Evolutionary conservation across 92 coral and sea anemone species (phyloP).

Genomic region (Zoanthus sansibaricus): DNA sequence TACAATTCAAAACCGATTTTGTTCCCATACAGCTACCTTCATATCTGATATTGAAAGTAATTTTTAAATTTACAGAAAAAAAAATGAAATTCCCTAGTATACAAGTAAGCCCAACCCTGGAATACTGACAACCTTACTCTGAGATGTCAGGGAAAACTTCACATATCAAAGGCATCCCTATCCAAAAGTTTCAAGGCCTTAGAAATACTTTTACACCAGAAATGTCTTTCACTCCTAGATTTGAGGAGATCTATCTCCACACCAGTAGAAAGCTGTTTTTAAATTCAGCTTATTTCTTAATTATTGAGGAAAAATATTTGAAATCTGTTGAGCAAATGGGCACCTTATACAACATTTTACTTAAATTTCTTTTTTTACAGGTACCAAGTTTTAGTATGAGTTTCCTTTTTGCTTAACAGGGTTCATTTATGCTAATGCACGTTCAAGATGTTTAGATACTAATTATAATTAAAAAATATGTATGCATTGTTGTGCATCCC

Average conservation of each 20-base stretch:
- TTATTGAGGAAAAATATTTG: background rate
- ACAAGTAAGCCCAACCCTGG: constrained; percentile 36
- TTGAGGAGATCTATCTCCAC: constrained; percentile 36
- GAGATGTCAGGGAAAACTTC: constrained; percentile 44
- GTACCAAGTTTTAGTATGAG: constrained; percentile 18
- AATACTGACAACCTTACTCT: constrained; percentile 28
- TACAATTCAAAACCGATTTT: constrained; percentile 32
- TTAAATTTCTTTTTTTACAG: background rate
- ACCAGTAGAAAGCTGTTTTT: constrained; percentile 1
- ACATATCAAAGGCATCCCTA: constrained; percentile 43
- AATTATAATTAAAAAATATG: constrained; percentile 16
- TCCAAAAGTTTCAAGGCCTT: constrained; percentile 31
- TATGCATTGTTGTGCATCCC: constrained; percentile 33
- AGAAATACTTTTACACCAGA: constrained; percentile 35
- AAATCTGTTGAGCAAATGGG: background rate
- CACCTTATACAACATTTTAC: background rate
- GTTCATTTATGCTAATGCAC: constrained; percentile 35
- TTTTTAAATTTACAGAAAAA: constrained; percentile 22
- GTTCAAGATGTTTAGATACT: constrained; percentile 38
- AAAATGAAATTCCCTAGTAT: constrained; percentile 31
- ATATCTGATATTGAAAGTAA: constrained; percentile 38
- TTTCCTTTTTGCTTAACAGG: constrained; percentile 32
- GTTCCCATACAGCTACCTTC: constrained; percentile 36
- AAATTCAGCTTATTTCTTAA: constrained; percentile 8
- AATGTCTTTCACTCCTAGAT: constrained; percentile 42